Evolutionary conservation across 2,113 vertebrate species (phyloP).

Genomic region (Gymnorhina tibicen): DNA sequence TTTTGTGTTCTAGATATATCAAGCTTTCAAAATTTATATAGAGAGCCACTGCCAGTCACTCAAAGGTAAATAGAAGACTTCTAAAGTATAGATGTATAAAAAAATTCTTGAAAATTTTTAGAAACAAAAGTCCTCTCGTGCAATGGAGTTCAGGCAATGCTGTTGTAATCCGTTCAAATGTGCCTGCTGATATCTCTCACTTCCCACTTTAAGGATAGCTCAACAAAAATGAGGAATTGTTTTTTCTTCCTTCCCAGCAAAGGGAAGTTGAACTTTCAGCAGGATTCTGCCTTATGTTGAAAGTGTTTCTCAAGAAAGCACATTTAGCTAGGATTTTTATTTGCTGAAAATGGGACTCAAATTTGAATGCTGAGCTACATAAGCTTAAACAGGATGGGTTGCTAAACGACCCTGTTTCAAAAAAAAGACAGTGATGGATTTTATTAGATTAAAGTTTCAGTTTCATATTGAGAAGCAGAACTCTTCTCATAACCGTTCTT

Average conservation of each 20-base stretch:
- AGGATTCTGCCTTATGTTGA: not conserved
- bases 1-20: conserved; percentile 82
- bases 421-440: not conserved
- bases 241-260: not conserved
- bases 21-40: conserved; percentile 88
- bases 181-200: not conserved
- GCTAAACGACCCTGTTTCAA: not conserved
- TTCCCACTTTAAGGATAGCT: not conserved
- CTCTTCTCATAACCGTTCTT: not conserved
- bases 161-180: not conserved
- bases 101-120: not conserved
- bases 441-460: not conserved
- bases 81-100: not conserved
- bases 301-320: not conserved
- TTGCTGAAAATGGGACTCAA: not conserved
- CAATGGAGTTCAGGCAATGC: not conserved
- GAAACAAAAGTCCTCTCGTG: not conserved
- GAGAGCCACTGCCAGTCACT: conserved; percentile 80
- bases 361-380: not conserved
- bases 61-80: conserved; percentile 77
- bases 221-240: not conserved
- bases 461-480: not conserved
- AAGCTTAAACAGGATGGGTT: not conserved
- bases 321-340: not conserved
- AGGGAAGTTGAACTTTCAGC: not conserved